Base-by-base conservation (phyloP, 2,888 invertebrate species). In the Noctua janthe region DNA sequence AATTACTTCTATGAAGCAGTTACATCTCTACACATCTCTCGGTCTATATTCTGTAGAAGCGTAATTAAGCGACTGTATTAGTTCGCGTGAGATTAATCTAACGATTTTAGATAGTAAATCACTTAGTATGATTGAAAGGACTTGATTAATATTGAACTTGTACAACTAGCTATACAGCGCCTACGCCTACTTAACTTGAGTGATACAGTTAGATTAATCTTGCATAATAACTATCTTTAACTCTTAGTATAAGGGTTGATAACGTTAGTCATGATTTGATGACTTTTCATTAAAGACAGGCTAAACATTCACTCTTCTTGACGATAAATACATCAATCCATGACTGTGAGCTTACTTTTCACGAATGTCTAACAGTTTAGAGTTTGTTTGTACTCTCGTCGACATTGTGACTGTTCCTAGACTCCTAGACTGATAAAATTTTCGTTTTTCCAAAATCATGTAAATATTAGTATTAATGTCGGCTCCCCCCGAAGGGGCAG, bases 11-110 rank as follows among this genome's bases (percentile, higher is more conserved):
- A 66, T 20, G 39, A 66, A 39, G 15, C 62, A 15, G 39, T 7
- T 17, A 3, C 70, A 29, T 47, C n/a, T 89, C 90, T 87, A 87
- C 10, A 72, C 64, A 13, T 76, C 0, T 0, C 20, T 29, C 0
- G 51, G 0, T 84, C 90, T 90, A 76, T 56, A 77, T 76, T 83
- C 66, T 76, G 82, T 78, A 77, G 78, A 78, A 88, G 77, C 82
- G 91, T 93, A 94, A 94, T 94, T 93, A 94, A 92, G 90, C 90
- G 85, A 87, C 87, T 86, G 90, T 93, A 94, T 95, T 94, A 94
- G 93, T 92, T 92, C 84, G 92, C 91, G 87, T 89, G 88, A 95
- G 93, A 95, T 95, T 94, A 95, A 94, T 94, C 92, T 92, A 91
- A 91, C 92, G 92, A 94, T 92, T 94, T 92, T 86, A 91, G 93